Evolutionary conservation across 2,113 vertebrate species (phyloP), one percentile per base, ranked within the genome.

Genomic region (Raja brachyura): DNA sequence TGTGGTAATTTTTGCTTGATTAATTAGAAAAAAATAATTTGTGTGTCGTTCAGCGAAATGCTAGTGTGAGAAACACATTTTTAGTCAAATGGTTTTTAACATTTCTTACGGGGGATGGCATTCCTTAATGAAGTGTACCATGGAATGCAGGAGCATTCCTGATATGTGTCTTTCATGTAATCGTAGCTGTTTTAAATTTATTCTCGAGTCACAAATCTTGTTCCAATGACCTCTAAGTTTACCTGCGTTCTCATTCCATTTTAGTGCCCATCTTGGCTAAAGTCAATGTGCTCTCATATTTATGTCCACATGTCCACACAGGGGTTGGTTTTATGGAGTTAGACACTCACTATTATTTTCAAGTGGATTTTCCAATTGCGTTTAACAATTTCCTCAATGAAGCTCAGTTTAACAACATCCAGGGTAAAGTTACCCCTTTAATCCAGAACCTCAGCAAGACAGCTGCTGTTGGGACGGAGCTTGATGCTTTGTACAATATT

Each of bases 341-440:
- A 14, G 56, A 4, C 25, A 13, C 10, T 59, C n/a, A n/a, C 56
- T 59, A 59, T 86, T 56, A 61, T 86, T 86, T 86, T n/a, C 25
- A 86, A 56, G 25, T 61, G 81, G 56, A n/a, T 61, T 13, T 13
- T 86, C 10, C n/a, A 56, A 61, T 59, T 6, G 56, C 25, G 5
- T 56, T 61, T 86, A 61, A 59, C 56, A 61, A 61, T 86, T 86
- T 86, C 81, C 81, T 86, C 54, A 86, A 61, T 86, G 14, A 86
- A 86, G 61, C 25, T 28, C 6, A 86, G 56, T 61, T 86, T 61
- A 86, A 61, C n/a, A 61, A 86, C 81, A 86, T 61, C 81, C 81
- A 86, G 81, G 81, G 25, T 61, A 61, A 86, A 61, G 81, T 86
- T 61, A 85, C 28, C 54, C 56, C 22, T 85, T 85, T 85, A 86